Evolutionary conservation across 2,888 invertebrate species (phyloP), one percentile per base, ranked within the genome.

Genomic region (Trimorus sp.): DNA sequence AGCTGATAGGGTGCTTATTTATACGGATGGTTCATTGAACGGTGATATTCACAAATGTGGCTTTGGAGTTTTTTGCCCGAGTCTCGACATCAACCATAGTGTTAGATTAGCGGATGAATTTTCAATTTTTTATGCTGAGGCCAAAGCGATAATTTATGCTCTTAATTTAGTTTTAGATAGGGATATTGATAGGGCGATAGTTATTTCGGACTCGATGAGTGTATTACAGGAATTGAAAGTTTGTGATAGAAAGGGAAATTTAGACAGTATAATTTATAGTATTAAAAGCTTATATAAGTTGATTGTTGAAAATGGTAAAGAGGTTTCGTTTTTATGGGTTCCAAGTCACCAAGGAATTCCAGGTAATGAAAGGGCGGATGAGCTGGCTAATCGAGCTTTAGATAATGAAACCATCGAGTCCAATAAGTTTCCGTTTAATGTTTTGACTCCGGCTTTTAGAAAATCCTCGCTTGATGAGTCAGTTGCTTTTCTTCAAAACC

Each of bases 61-160:
- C 1, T 51, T 51, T 15, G 66, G 66, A 0, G 14, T 66, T 0
- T 66, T 38, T 16, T 66, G 62, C n/a, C 15, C 45, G 0, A 6
- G 4, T 8, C 7, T 16, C 15, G 38, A 62, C 8, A 4, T 45
- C 3, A 16, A 26, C 8, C 2, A 16, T 62, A 62, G 1, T 1
- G 62, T 5, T 3, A 62, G 62, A 45, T 7, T 45, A 8, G 7
- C 15, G 8, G 26, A 45, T 26, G 11, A 16, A n/a, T 11, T 9
- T 12, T 16, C 62, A 5, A 62, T 62, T 48, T 62, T 62, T 45
- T 7, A 62, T 11, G 42, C 51, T 2, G 51, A 51, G 14, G 51
- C 51, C 3, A 51, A 14, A n/a, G 51, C 51, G 1, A 51, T 51
- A 7, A 14, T 51, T 14, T n/a, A 6, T n/a, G n/a, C 51, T 14